A percentile compares a stretch with the other conserved stretches of the same genome.
These are phyloP conservation scores for Argopecten irradians DNA, from an alignment of 1,140 invertebrate species.

Conservation along the genomic window DNA sequence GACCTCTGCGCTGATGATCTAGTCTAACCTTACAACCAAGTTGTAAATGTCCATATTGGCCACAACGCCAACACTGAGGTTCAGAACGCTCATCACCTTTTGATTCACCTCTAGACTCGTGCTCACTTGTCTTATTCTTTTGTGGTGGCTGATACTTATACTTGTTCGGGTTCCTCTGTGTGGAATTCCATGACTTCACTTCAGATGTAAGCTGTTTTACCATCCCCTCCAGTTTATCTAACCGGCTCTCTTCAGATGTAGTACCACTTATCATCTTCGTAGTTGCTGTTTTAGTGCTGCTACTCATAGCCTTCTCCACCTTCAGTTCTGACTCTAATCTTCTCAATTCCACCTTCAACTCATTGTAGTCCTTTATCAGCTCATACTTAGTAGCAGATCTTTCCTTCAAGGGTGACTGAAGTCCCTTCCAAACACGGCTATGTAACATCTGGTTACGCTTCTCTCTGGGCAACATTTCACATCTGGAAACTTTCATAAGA, in stretches of 20 bases:
- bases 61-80: conserved; percentile 19
- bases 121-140: neutral
- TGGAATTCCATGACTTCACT: neutral
- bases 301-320: neutral
- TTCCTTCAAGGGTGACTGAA: neutral
- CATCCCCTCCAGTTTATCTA: conserved; percentile 13
- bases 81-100: neutral
- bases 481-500: neutral
- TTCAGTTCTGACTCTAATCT: neutral
- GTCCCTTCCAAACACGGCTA: neutral
- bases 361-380: neutral
- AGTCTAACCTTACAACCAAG: conserved; percentile 12
- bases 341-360: neutral
- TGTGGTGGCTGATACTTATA: neutral
- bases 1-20: conserved; percentile 12
- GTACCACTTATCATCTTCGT: no score
- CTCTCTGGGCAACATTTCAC: neutral
- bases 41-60: neutral
- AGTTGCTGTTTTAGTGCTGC: no score
- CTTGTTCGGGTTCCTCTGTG: neutral
- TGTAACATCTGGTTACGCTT: neutral
- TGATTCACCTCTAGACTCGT: neutral
- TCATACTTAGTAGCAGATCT: conserved; percentile 2
- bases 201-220: neutral
- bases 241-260: neutral